Evolutionary conservation across 1,140 invertebrate genomes (phyloP).

Genomic region (Heliothis virescens): DNA sequence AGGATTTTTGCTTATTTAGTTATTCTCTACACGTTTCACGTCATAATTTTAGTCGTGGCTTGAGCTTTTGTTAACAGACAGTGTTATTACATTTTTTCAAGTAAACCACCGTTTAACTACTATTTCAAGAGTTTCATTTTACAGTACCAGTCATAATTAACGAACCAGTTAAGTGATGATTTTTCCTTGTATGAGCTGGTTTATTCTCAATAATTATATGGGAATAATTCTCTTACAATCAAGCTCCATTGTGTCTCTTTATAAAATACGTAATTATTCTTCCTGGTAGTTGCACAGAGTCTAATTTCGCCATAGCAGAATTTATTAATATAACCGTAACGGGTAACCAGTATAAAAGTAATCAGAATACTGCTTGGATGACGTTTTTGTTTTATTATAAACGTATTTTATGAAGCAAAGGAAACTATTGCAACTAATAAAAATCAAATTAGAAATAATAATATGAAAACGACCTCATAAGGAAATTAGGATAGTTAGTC

Average conservation of each 20-base stretch:
- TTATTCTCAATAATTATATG: slow-evolving; percentile 14
- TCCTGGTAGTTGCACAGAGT: background rate
- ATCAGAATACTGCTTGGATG: too few relatives aligned
- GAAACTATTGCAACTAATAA: too few relatives aligned
- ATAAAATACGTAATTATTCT: background rate
- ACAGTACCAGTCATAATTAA: slow-evolving; percentile 5
- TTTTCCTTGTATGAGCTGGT: slow-evolving; percentile 11
- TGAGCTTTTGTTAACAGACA: too few relatives aligned
- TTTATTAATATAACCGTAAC: too few relatives aligned
- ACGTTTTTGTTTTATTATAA: too few relatives aligned
- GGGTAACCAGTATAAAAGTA: too few relatives aligned
- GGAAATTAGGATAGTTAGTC: too few relatives aligned
- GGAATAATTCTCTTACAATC: slow-evolving; percentile 16
- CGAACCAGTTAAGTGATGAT: slow-evolving; percentile 2
- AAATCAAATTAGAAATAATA: too few relatives aligned
- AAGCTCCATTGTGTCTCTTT: background rate
- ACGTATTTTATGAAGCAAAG: too few relatives aligned
- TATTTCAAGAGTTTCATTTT: background rate
- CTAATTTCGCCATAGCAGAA: background rate
- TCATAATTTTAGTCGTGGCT: background rate
- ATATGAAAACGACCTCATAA: too few relatives aligned
- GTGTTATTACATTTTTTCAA: too few relatives aligned
- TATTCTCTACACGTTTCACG: background rate
- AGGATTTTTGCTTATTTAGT: background rate
- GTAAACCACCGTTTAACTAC: background rate